These are phyloP conservation scores for Galerucella calmariensis DNA, from an alignment of 2,888 invertebrate species.

Conservation along the genomic window DNA sequence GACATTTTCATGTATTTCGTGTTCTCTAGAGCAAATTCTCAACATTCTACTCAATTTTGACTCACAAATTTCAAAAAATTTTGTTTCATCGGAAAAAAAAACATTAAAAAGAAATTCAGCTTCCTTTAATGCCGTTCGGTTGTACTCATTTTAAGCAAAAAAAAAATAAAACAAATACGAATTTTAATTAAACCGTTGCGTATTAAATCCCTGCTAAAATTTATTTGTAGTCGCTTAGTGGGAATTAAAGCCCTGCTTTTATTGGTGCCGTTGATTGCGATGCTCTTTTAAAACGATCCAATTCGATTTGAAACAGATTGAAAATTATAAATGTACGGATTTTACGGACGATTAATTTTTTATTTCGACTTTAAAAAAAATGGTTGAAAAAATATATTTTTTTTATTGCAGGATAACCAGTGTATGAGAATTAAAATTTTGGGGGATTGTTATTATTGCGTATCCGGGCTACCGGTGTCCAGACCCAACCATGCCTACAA, in stretches of 20 bases:
- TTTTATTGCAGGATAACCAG: conserved; percentile 83
- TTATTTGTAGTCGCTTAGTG: conserved; percentile 20
- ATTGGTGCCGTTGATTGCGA: neutral
- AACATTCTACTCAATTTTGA: too few species aligned
- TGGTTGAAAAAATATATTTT: too few species aligned
- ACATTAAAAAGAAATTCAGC: too few species aligned
- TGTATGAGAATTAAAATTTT: conserved; percentile 96
- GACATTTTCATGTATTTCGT: too few species aligned
- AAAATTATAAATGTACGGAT: too few species aligned
- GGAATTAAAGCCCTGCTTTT: conserved; percentile 10
- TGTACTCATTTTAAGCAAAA: too few species aligned
- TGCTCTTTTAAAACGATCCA: conserved; percentile 4
- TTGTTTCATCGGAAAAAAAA: too few species aligned
- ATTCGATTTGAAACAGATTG: neutral
- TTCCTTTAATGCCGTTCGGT: too few species aligned
- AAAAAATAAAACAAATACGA: neutral
- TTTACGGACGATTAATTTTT: too few species aligned
- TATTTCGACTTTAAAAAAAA: too few species aligned
- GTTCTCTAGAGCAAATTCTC: too few species aligned
- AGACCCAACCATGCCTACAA: conserved; percentile 94
- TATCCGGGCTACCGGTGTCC: conserved; percentile 91
- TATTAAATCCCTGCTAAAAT: neutral
- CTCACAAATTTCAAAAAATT: too few species aligned
- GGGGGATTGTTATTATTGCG: conserved; percentile 96
- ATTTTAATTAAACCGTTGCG: neutral